A percentile compares a stretch with the other conserved stretches of the same genome.
Evolutionary conservation across 2,113 vertebrate species (phyloP).

Genomic region (Dasyornis broadbenti): DNA sequence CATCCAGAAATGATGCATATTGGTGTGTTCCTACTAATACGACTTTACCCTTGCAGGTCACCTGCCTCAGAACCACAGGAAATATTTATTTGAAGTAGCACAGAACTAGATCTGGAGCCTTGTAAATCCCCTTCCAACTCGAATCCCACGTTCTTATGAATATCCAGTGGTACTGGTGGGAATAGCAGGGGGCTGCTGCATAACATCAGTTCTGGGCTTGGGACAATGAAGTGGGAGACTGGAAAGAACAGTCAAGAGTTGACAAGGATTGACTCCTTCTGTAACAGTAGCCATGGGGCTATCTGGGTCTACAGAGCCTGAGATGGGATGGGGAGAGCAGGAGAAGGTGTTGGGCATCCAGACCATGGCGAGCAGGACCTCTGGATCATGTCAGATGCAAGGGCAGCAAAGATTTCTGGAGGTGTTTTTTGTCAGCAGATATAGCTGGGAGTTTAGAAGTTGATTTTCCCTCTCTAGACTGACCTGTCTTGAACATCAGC

Average conservation of each 20-base stretch:
- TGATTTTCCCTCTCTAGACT: neutral
- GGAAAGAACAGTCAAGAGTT: neutral
- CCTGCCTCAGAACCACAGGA: neutral
- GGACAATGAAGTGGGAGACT: neutral
- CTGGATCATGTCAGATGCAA: neutral
- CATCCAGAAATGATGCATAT: neutral
- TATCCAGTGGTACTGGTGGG: neutral
- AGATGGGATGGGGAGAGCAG: neutral
- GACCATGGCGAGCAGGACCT: neutral
- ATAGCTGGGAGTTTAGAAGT: neutral
- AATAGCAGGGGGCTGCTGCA: neutral
- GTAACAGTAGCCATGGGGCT: neutral
- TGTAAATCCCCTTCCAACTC: neutral
- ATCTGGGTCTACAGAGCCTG: neutral
- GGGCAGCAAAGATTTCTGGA: neutral
- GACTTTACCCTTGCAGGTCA: neutral
- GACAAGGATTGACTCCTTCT: neutral
- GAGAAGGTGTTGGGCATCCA: neutral
- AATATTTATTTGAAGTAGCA: neutral
- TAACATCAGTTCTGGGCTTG: neutral
- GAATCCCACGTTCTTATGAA: neutral
- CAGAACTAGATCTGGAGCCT: neutral
- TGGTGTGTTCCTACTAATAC: neutral
- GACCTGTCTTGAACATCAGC: neutral
- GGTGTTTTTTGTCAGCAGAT: neutral